phyloP scores from a whole-genome alignment of 2,888 invertebrate species.

The Agrochola lota region DNA sequence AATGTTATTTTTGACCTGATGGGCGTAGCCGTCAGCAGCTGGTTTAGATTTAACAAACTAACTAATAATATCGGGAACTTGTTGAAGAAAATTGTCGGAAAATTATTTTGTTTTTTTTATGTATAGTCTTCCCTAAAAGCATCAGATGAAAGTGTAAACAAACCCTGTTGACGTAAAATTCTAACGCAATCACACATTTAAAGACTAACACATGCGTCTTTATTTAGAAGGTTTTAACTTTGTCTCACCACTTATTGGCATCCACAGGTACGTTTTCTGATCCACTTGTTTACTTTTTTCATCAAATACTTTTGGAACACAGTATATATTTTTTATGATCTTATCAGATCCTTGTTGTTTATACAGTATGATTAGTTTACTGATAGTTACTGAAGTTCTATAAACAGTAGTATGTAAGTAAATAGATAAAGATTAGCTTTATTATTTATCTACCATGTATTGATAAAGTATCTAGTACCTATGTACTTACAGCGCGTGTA shows the following conservation, averaged over 20 bases:
- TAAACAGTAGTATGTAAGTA: no score
- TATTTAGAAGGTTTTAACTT: no score
- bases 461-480: neutral
- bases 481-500: neutral
- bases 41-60: conserved; percentile 31
- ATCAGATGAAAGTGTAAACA: no score
- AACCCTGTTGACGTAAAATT: no score
- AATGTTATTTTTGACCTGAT: conserved; percentile 49
- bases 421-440: neutral
- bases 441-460: neutral
- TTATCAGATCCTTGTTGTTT: neutral
- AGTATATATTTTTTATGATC: neutral
- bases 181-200: no score
- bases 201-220: no score
- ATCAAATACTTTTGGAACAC: no score
- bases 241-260: no score
- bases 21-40: conserved; percentile 20
- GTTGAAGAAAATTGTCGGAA: conserved; percentile 1
- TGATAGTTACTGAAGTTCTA: no score
- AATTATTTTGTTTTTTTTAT: neutral
- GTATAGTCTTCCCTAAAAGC: neutral
- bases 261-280: no score
- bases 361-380: neutral
- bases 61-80: conserved; percentile 18
- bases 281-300: no score